phyloP scores from a whole-genome alignment of 1,140 invertebrate genomes.

The Achroia grisella region DNA sequence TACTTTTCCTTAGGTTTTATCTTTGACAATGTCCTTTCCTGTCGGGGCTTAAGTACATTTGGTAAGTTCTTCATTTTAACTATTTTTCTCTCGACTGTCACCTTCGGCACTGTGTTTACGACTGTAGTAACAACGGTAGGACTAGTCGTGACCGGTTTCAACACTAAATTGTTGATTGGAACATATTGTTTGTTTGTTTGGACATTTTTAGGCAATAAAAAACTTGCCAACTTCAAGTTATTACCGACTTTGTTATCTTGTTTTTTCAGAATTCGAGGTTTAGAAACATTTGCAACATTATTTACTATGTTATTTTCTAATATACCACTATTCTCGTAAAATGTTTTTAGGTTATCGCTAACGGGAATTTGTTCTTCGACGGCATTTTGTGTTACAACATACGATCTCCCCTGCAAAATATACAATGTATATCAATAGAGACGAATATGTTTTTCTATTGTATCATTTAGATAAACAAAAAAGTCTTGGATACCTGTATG shows the following conservation, averaged over 20 bases:
- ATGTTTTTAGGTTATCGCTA: slow-evolving; percentile 54
- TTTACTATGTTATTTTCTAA: slow-evolving; percentile 46
- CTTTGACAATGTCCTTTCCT: slow-evolving; percentile 49
- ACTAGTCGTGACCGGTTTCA: slow-evolving; percentile 32
- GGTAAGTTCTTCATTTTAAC: slow-evolving; percentile 45
- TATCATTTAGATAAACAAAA: slow-evolving; percentile 4
- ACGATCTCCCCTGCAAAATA: slow-evolving; percentile 45
- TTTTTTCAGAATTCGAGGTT: slow-evolving; percentile 41
- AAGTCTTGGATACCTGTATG: slow-evolving; percentile 35
- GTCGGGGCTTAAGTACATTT: slow-evolving; percentile 22
- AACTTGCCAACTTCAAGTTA: slow-evolving; percentile 60
- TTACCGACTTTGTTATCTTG: slow-evolving; percentile 37
- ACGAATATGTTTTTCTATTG: neutral
- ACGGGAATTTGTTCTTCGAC: slow-evolving; percentile 35
- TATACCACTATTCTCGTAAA: slow-evolving; percentile 67
- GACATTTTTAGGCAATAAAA: slow-evolving; percentile 45
- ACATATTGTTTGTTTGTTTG: slow-evolving; percentile 29
- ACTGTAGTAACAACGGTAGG: slow-evolving; percentile 9
- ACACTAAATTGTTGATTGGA: slow-evolving; percentile 34
- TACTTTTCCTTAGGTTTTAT: slow-evolving; percentile 58
- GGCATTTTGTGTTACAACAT: slow-evolving; percentile 36
- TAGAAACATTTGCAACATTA: slow-evolving; percentile 18
- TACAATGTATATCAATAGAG: neutral
- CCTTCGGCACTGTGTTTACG: slow-evolving; percentile 29
- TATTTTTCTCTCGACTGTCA: slow-evolving; percentile 55